A percentile compares a stretch with the other conserved stretches of the same genome.
Evolutionary conservation across 2,113 vertebrate genomes (phyloP).

Genomic region (Sylvilagus bachmani): DNA sequence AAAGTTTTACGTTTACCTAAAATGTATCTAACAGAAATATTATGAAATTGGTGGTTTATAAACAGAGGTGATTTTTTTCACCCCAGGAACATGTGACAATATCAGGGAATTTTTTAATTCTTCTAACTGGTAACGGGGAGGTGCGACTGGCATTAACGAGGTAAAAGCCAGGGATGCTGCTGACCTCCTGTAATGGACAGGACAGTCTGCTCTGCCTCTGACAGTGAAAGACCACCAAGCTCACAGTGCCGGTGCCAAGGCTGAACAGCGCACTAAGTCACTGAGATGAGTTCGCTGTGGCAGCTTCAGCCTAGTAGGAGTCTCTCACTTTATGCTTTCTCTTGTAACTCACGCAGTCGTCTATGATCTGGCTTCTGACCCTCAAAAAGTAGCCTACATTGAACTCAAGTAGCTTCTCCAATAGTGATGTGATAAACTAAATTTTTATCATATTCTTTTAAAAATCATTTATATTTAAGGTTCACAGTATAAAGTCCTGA

Average conservation of each 20-base stretch:
- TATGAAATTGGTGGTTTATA: neutral
- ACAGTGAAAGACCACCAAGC: neutral
- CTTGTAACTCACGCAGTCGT: neutral
- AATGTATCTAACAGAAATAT: neutral
- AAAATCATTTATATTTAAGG: neutral
- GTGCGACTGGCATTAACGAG: neutral
- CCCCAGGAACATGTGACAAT: neutral
- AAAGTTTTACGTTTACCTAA: neutral
- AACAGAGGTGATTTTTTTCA: neutral
- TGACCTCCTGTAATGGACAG: neutral
- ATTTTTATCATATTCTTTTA: neutral
- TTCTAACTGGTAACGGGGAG: neutral
- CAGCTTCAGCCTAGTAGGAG: too few species aligned
- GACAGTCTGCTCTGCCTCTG: neutral
- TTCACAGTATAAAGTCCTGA: neutral
- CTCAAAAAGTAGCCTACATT: neutral
- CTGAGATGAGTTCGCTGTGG: neutral
- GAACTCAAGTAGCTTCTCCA: neutral
- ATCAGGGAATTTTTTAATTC: neutral
- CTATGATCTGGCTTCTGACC: too few species aligned
- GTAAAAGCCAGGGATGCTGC: neutral
- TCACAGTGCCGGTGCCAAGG: neutral
- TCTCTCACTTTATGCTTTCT: neutral
- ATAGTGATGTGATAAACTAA: neutral
- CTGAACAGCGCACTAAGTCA: neutral